Base-by-base conservation (phyloP, 2,797 vertebrate species). In the Amniataba percoides region DNA sequence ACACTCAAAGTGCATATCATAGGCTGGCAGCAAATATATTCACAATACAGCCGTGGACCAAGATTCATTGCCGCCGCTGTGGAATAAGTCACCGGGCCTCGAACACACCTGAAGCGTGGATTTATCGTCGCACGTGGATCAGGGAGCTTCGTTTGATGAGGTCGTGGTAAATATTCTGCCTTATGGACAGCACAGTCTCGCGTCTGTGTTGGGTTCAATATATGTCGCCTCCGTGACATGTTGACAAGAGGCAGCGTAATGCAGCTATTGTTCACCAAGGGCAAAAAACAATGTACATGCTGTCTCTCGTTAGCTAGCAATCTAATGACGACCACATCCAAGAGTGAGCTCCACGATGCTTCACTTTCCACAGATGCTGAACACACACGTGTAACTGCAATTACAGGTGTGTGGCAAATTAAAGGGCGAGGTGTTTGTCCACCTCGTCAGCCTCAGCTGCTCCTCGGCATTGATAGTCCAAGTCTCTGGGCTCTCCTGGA, bases 21-120 rank as follows among this genome's bases (percentile, higher is more conserved):
- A 59, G n/a, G 34, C 48, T 66, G 78, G 31, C 48, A 51, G 70
- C n/a, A 60, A 70, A 82, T 76, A 55, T 80, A 81, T 83, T 78
- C 83, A 70, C 51, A 27, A 25, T 15, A 0, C 19, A 53, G 55
- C 48, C 19, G 5, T 36, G 63, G 45, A 25, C 48, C 71, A 48
- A 80, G 82, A 86, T 83, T 77, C 58, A 88, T 86, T 78, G 74
- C 62, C 25, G 12, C 62, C 21, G 19, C 70, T 53, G 69, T n/a
- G 57, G 71, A 75, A 56, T 71, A 76, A 77, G 65, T 77, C 71
- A 64, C n/a, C 42, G 21, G 27, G 42, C 60, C 52, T 66, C 21
- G 60, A 57, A 67, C 25, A 59, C 74, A 81, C 63, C 52, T 57
- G 25, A 55, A 77, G 45, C 53, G 57, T 16, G 1, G 27, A 42